A percentile compares a stretch with the other conserved stretches of the same genome.
Evolutionary conservation across 2,113 vertebrate genomes (phyloP).

Genomic region (Spea bombifrons): DNA sequence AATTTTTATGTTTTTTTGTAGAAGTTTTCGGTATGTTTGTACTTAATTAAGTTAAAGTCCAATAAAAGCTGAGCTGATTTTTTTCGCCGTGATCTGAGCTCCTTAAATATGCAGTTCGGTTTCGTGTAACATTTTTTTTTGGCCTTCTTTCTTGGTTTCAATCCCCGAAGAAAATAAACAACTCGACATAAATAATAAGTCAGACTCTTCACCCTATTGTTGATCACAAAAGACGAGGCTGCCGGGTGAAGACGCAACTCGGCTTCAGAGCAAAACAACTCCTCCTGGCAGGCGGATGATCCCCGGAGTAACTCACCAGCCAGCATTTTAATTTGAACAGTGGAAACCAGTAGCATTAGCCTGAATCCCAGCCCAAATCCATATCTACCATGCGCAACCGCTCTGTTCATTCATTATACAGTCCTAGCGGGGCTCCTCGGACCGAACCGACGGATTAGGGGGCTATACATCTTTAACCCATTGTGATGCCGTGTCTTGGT

Average conservation of each 20-base stretch:
- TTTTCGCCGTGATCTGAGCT: not conserved
- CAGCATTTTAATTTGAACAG: slow-evolving; percentile 14
- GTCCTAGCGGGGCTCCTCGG: not conserved
- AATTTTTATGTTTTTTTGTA: not conserved
- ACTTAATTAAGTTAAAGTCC: not conserved
- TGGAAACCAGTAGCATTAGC: not conserved
- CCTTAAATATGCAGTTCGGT: slow-evolving; percentile 29
- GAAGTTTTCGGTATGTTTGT: not conserved
- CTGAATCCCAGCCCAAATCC: slow-evolving; percentile 10
- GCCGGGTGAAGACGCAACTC: slow-evolving; percentile 6
- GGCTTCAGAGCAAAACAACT: slow-evolving; percentile 5
- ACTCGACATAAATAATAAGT: slow-evolving; percentile 42
- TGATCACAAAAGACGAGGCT: slow-evolving; percentile 33
- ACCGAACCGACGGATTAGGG: not conserved
- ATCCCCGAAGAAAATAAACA: slow-evolving; percentile 19
- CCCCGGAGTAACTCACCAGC: slow-evolving; percentile 23
- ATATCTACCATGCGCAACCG: slow-evolving; percentile 10
- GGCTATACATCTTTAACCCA: not conserved
- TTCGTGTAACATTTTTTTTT: not conserved
- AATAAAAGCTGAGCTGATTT: not conserved
- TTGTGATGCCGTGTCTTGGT: not conserved
- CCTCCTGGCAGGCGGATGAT: slow-evolving; percentile 15
- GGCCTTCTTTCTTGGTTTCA: slow-evolving; percentile 17
- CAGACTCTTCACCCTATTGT: slow-evolving; percentile 4
- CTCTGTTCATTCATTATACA: slow-evolving; percentile 30